Percentiles rank a stretch among this genome's conserved stretches.
These are phyloP conservation scores for Strix uralensis DNA, from an alignment of 2,113 vertebrate species.

Conservation along the genomic window DNA sequence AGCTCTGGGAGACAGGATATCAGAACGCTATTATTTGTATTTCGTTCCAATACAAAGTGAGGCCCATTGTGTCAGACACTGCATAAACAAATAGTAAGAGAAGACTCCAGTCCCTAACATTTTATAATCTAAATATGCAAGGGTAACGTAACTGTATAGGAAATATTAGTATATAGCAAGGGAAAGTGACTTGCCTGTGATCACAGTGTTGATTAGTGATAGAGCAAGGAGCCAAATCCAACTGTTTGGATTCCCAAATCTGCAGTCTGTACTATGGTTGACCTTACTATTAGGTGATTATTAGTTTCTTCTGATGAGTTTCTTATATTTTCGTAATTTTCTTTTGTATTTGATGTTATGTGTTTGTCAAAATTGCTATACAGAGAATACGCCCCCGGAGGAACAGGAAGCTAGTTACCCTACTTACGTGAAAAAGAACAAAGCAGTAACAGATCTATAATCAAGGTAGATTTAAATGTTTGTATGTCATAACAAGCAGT, in stretches of 20 bases:
- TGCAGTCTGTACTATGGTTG: background rate
- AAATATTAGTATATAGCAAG: background rate
- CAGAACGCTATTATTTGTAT: background rate
- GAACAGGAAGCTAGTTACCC: background rate
- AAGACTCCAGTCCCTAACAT: background rate
- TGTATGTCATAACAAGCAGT: background rate
- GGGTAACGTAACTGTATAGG: background rate
- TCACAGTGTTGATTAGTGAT: background rate
- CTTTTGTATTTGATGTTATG: background rate
- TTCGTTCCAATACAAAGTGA: conserved; percentile 13
- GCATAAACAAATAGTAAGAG: conserved; percentile 17
- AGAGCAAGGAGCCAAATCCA: background rate
- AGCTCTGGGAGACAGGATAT: conserved; percentile 32
- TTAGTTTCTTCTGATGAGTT: background rate
- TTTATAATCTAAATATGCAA: background rate
- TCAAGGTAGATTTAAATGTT: background rate
- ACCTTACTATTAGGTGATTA: background rate
- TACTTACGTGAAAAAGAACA: background rate
- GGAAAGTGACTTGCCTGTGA: background rate
- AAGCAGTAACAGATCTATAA: background rate
- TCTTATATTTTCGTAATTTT: background rate
- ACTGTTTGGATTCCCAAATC: background rate
- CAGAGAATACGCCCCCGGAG: background rate
- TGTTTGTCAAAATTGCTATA: background rate
- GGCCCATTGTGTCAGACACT: background rate